Evolutionary conservation across 2,888 invertebrate genomes (phyloP), one percentile per base, ranked within the genome.

Genomic region (Exocentrus adspersus): DNA sequence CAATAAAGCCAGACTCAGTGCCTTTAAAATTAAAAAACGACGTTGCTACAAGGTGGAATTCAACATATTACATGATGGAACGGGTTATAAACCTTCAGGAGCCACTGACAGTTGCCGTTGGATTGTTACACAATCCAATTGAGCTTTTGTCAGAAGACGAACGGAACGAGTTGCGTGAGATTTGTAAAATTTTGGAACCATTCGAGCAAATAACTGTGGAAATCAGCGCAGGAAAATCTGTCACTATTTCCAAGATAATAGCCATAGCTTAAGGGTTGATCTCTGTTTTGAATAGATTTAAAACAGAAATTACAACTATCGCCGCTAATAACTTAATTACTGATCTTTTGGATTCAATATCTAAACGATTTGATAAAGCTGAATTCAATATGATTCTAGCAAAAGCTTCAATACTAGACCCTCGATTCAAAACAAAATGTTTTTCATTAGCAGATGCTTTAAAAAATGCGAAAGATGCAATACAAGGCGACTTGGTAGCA

Each of bases 21-120:
- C 51, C 65, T 9, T 30, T 66, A 17, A 64, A 60, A 54, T 43
- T 63, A 52, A 66, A 43, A 60, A 65, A 66, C 51, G 57, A 66
- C 43, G 62, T 67, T 1, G 10, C 41, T 1, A 64, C 67, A 12
- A 32, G 57, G 41, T 67, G 65, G 67, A 65, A 62, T 20, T 67
- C 57, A 2, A 60, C 62, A n/a, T 64, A 56, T 46, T 57, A 62
- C 20, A 65, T 65, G 62, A 57, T 65, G 28, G 42, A 60, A 30
- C 43, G 67, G 16, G 4, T 62, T 43, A 10, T 65, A 24, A 42
- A 30, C 9, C 12, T 65, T 16, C 12, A 50, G 19, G 37, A 17
- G 28, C 28, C 54, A 16, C 28, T 50, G 1, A 20, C 19, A 16
- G 32, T 24, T 30, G 19, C 24, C n/a, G 12, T 19, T 28, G 32